A percentile compares a stretch with the other conserved stretches of the same genome.
These are phyloP conservation scores for Actenoides lindsayi DNA, from an alignment of 2,113 vertebrate species.

Conservation along the genomic window DNA sequence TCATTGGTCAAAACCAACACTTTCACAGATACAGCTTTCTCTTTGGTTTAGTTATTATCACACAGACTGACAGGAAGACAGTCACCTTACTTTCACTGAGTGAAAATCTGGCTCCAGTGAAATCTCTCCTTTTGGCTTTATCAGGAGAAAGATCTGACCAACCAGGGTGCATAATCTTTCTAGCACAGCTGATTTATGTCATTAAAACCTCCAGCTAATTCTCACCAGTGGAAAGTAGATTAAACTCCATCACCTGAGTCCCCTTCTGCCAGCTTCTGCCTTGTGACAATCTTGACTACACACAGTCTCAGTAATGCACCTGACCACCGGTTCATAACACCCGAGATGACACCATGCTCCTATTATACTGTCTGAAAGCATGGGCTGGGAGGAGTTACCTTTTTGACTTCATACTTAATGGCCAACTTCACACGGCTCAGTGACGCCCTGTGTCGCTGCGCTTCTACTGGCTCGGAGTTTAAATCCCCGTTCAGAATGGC, in stretches of 20 bases:
- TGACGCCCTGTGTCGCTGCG: conserved; percentile 78
- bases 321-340: neutral
- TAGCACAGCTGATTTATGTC: neutral
- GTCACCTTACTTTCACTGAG: neutral
- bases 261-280: neutral
- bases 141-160: neutral
- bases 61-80: neutral
- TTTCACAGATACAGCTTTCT: neutral
- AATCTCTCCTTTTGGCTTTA: neutral
- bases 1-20: neutral
- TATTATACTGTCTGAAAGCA: neutral
- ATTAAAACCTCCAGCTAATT: neutral
- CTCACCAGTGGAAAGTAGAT: neutral
- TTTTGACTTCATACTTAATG: conserved; percentile 93
- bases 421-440: conserved; percentile 88
- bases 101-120: neutral
- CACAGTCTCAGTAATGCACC: neutral
- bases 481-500: conserved; percentile 89
- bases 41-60: neutral
- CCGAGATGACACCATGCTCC: neutral
- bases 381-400: conserved; percentile 70
- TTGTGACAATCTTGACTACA: neutral
- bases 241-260: neutral
- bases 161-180: neutral
- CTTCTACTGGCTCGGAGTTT: conserved; percentile 76